phyloP scores from a whole-genome alignment of 2,797 vertebrate genomes.

The Macropus fuliginosus region DNA sequence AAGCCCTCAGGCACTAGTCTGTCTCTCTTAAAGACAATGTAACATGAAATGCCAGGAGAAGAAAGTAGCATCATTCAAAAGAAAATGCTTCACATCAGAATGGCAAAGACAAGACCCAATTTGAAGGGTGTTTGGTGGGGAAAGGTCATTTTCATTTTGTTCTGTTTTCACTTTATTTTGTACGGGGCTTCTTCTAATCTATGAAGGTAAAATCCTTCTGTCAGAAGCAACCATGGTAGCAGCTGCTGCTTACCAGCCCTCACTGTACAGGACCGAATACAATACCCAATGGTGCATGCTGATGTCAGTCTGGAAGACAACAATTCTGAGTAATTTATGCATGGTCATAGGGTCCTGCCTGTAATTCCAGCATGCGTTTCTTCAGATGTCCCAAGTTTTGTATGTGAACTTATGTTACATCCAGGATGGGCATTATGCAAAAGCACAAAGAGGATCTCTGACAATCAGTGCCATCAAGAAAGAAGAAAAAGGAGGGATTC shows the following conservation, averaged over 20 bases:
- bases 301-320: slow-evolving; percentile 78
- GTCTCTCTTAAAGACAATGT: slow-evolving; percentile 36
- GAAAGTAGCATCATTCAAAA: slow-evolving; percentile 67
- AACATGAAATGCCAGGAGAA: slow-evolving; percentile 72
- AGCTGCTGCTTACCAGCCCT: slow-evolving; percentile 78
- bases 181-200: slow-evolving; percentile 43
- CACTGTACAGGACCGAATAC: slow-evolving; percentile 79
- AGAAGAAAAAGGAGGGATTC: slow-evolving; percentile 62
- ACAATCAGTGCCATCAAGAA: slow-evolving; percentile 87
- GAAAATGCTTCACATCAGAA: slow-evolving; percentile 61
- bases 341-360: slow-evolving; percentile 88
- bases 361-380: slow-evolving; percentile 88
- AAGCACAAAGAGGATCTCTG: slow-evolving; percentile 89
- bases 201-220: background rate
- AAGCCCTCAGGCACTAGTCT: slow-evolving; percentile 84
- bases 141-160: slow-evolving; percentile 67
- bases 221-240: slow-evolving; percentile 75
- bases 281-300: slow-evolving; percentile 88
- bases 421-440: slow-evolving; percentile 86
- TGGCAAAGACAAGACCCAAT: slow-evolving; percentile 69
- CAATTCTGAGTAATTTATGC: slow-evolving; percentile 85
- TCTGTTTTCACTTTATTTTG: slow-evolving; percentile 77
- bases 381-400: slow-evolving; percentile 83
- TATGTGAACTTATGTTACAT: slow-evolving; percentile 85
- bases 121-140: slow-evolving; percentile 75